Evolutionary conservation across 2,888 invertebrate species (phyloP), one percentile per base, ranked within the genome.

Genomic region (Lepeophtheirus nordmannii): DNA sequence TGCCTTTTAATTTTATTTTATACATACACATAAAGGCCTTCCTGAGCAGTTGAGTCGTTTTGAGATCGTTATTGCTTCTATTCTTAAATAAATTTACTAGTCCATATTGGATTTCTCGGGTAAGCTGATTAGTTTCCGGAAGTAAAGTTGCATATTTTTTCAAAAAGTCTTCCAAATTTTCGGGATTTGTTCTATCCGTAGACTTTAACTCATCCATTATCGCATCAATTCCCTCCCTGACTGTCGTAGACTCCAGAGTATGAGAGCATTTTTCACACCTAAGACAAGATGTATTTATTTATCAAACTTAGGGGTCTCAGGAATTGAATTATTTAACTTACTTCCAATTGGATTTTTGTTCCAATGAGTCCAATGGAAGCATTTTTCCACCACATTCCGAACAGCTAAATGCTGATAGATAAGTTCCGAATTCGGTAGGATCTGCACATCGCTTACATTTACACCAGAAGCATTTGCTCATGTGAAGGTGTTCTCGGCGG

Each of bases 391-490:
- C 59, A 63, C 63, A 67, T 39, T 53, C 30, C 10, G 67, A 9
- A 38, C 69, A 69, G 17, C 66, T 68, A 20, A 68, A 17, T n/a
- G 68, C 58, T 39, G 68, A 66, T 23, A 71, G 62, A 62, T 68
- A 68, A 9, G 70, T 70, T 8, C 70, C 70, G 20, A 71, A 66
- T 58, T 72, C 79, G 56, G 81, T 81, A 0, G 82, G 81, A 73
- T 86, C 85, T 1, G 77, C 74, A 72, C 86, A 86, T 65, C 86
- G 78, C 3, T 76, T 73, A 72, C 86, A 86, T 67, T 74, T 75
- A 72, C 86, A 86, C 61, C 77, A 73, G 72, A 86, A 86, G 73
- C 83, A 82, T 75, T 86, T 86, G 0, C 85, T 84, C 70, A 78
- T 78, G 69, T 75, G 76, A 22, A 86, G 76, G 72, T 84, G 82